A percentile compares a stretch with the other conserved stretches of the same genome.
Conservation (phyloP, 1,140 invertebrate species). For the Homarus americanus region DNA sequence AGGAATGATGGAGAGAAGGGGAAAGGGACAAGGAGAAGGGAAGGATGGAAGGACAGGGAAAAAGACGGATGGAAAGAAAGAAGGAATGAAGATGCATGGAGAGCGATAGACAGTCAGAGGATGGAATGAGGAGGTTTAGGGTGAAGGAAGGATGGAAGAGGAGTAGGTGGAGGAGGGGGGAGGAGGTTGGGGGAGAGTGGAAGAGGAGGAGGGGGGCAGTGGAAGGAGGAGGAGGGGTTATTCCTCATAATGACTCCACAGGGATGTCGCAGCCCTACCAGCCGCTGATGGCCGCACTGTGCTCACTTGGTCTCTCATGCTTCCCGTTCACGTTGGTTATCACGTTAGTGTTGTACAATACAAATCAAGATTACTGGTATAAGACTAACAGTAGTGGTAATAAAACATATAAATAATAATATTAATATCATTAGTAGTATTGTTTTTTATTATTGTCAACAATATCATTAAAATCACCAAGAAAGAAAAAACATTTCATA, state of each 20-base stretch:
- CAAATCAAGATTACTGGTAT: too few relatives aligned
- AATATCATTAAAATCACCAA: too few relatives aligned
- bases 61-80: not conserved
- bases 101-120: not conserved
- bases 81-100: not conserved
- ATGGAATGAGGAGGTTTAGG: not conserved
- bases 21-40: not conserved
- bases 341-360: too few relatives aligned
- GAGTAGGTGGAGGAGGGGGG: not conserved
- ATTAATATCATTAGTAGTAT: too few relatives aligned
- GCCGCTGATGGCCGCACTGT: not conserved
- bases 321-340: too few relatives aligned
- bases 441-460: too few relatives aligned
- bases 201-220: slow-evolving; percentile 10
- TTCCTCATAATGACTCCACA: slow-evolving; percentile 47
- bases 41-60: not conserved
- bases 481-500: too few relatives aligned
- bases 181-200: not conserved
- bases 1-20: not conserved
- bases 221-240: slow-evolving; percentile 7
- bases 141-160: not conserved
- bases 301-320: not conserved
- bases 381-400: too few relatives aligned
- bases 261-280: not conserved
- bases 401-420: too few relatives aligned